Conservation (phyloP, 2,888 invertebrate genomes). For the Campaea margaritaria region DNA sequence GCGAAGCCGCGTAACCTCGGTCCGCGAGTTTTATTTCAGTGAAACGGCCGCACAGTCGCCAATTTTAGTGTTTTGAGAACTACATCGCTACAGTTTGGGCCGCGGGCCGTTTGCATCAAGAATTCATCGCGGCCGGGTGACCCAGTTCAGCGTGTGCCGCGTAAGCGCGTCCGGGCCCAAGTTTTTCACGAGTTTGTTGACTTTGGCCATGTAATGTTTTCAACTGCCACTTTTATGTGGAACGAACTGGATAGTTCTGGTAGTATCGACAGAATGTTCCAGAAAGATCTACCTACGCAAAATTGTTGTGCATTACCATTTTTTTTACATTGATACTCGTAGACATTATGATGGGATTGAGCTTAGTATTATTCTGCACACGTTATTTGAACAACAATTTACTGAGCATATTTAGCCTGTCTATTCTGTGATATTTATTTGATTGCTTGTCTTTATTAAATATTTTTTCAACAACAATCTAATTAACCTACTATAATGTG, state of each 20-base stretch:
- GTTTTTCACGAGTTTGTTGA: constrained; percentile 13
- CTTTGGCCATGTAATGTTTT: constrained; percentile 1
- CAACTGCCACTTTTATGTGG: not conserved
- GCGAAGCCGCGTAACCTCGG: constrained; percentile 16
- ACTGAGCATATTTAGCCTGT: too few species aligned
- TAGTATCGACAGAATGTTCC: not conserved
- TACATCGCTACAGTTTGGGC: constrained; percentile 21
- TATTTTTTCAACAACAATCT: too few species aligned
- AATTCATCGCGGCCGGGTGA: constrained; percentile 41
- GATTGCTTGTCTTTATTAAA: too few species aligned
- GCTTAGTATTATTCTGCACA: too few species aligned
- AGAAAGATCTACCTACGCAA: too few species aligned
- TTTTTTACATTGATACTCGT: too few species aligned
- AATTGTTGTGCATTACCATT: too few species aligned
- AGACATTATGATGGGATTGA: too few species aligned
- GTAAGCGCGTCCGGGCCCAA: constrained; percentile 2
- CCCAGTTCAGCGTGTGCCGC: constrained; percentile 27
- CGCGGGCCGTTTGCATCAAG: constrained; percentile 33
- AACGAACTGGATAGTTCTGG: not conserved
- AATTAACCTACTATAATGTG: too few species aligned
- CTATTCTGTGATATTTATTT: too few species aligned
- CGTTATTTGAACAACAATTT: too few species aligned
- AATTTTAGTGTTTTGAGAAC: constrained; percentile 34
- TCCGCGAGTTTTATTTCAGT: constrained; percentile 34
- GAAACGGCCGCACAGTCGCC: constrained; percentile 30